Percentiles rank a stretch among this genome's conserved stretches.
These are phyloP conservation scores for Syrrhaptes paradoxus DNA, from an alignment of 2,113 vertebrate species.

Conservation along the genomic window DNA sequence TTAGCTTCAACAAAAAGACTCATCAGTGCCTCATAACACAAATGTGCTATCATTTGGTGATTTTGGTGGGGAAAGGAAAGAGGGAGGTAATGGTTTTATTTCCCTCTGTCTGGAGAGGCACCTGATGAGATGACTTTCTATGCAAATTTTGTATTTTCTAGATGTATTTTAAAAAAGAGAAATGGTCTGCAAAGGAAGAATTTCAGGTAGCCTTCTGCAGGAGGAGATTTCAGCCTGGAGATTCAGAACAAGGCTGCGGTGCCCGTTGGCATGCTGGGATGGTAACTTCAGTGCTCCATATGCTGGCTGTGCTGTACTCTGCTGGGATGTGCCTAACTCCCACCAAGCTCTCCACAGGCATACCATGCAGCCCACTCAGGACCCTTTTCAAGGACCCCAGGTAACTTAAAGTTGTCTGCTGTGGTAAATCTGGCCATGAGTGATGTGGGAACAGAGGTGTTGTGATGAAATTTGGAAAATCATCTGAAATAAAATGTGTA, in stretches of 20 bases:
- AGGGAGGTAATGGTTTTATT: neutral
- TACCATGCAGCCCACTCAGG: neutral
- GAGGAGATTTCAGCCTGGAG: neutral
- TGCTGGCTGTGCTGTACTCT: neutral
- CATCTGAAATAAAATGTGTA: neutral
- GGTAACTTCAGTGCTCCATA: neutral
- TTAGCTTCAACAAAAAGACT: neutral
- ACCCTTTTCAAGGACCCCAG: neutral
- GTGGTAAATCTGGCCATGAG: neutral
- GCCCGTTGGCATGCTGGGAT: rapidly evolving
- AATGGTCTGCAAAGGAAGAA: neutral
- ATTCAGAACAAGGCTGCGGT: neutral
- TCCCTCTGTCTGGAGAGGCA: neutral
- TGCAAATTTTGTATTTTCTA: neutral
- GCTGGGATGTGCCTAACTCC: neutral
- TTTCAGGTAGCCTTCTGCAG: neutral
- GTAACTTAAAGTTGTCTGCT: neutral
- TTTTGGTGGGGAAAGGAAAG: neutral
- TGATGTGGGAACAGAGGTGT: neutral
- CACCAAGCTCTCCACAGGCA: neutral
- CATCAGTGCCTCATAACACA: neutral
- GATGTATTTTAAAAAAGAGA: neutral
- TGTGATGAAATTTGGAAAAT: neutral
- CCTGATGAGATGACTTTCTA: neutral
- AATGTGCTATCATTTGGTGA: neutral